Conservation (phyloP, 2,113 vertebrate species). For the Urocitellus parryii region DNA sequence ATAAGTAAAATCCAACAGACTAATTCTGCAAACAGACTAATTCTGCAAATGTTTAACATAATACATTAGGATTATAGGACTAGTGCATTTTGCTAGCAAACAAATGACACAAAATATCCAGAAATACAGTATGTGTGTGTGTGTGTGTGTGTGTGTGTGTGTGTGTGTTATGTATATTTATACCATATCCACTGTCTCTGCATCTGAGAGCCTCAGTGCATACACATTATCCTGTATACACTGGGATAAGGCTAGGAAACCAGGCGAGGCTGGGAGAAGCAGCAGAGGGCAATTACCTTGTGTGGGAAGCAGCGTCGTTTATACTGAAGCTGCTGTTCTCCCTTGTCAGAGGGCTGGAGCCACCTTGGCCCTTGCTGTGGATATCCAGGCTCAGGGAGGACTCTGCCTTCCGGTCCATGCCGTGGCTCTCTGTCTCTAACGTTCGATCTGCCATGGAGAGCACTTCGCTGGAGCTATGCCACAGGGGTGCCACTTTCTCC, state of each 20-base stretch:
- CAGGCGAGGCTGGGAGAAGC: rapidly evolving
- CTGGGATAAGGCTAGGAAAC: not conserved
- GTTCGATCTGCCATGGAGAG: constrained; percentile 92
- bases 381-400: constrained; percentile 89
- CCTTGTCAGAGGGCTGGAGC: constrained; percentile 91
- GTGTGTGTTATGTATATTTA: too few relatives aligned
- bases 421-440: constrained; percentile 87
- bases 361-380: constrained; percentile 89
- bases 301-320: constrained; percentile 91
- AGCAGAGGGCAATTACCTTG: constrained; percentile 88
- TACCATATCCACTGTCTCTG: not conserved
- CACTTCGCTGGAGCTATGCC: constrained; percentile 95
- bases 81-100: not conserved
- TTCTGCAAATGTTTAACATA: constrained; percentile 28
- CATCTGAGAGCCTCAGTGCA: not conserved
- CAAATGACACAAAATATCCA: not conserved
- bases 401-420: constrained; percentile 90
- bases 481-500: constrained; percentile 92
- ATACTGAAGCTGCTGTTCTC: constrained; percentile 96
- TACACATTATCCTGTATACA: not conserved
- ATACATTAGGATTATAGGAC: not conserved
- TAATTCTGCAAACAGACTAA: too few relatives aligned
- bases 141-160: too few relatives aligned
- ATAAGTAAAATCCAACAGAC: constrained; percentile 19
- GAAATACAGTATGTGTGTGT: not conserved